phyloP scores from a whole-genome alignment of 2,888 invertebrate genomes.

The Lithophane ornitopus region DNA sequence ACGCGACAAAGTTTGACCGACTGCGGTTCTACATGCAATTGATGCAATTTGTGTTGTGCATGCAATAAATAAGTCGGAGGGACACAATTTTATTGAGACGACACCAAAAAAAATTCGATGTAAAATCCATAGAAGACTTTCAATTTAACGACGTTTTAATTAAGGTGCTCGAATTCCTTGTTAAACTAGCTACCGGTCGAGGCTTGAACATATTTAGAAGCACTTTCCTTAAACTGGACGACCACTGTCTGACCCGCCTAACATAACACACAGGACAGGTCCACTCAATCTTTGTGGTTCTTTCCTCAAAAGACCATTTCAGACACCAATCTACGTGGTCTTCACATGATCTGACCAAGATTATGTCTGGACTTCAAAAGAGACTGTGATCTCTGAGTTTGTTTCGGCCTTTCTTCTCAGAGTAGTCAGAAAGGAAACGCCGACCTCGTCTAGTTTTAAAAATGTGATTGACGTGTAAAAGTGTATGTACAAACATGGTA shows the following conservation, averaged over 20 bases:
- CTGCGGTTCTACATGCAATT: background rate
- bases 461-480: too few species aligned
- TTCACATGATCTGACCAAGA: too few species aligned
- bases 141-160: background rate
- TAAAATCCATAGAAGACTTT: background rate
- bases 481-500: too few species aligned
- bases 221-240: background rate
- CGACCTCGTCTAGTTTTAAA: too few species aligned
- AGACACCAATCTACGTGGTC: too few species aligned
- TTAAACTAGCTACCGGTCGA: background rate
- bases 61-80: background rate
- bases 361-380: too few species aligned
- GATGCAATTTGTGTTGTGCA: background rate
- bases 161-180: background rate
- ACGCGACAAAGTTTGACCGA: background rate
- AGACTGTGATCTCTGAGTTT: too few species aligned
- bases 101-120: background rate
- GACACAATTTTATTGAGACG: background rate
- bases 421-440: too few species aligned
- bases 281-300: too few species aligned
- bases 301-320: too few species aligned
- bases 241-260: background rate
- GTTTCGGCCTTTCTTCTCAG: too few species aligned
- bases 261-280: too few species aligned
- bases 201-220: background rate